phyloP scores from a whole-genome alignment of 2,113 vertebrate species.

The Eulemur macaco region DNA sequence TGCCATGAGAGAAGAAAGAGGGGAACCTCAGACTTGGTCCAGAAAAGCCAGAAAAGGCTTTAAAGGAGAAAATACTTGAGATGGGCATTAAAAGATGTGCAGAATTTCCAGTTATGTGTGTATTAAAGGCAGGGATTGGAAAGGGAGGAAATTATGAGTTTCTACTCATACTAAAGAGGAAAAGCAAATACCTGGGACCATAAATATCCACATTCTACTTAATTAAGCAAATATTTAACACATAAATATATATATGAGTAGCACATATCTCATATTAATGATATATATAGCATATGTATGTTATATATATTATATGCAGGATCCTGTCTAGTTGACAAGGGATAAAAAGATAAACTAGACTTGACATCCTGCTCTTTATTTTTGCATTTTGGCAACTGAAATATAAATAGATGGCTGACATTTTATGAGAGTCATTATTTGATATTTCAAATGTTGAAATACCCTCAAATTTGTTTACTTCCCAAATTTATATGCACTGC shows the following conservation, averaged over 20 bases:
- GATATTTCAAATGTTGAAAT: background rate
- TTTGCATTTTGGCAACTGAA: background rate
- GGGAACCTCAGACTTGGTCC: background rate
- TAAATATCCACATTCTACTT: background rate
- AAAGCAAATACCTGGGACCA: background rate
- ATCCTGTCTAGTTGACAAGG: background rate
- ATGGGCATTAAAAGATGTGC: background rate
- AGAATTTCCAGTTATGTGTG: background rate
- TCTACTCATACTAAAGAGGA: background rate
- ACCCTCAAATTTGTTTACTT: background rate
- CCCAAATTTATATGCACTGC: background rate
- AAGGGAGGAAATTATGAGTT: background rate
- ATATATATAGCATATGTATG: background rate
- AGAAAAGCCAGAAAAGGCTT: background rate
- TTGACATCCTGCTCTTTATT: background rate
- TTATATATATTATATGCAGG: background rate
- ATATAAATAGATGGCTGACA: slow-evolving; percentile 25
- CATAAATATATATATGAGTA: background rate
- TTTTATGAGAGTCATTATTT: background rate
- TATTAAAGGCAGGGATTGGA: background rate
- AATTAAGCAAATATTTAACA: background rate
- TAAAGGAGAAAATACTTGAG: background rate
- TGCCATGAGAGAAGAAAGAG: background rate
- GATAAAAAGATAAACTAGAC: slow-evolving; percentile 12
- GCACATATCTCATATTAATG: too few relatives aligned